A percentile compares a stretch with the other conserved stretches of the same genome.
phyloP scores from a whole-genome alignment of 2,888 invertebrate species.

The Mesorhabditis belari region DNA sequence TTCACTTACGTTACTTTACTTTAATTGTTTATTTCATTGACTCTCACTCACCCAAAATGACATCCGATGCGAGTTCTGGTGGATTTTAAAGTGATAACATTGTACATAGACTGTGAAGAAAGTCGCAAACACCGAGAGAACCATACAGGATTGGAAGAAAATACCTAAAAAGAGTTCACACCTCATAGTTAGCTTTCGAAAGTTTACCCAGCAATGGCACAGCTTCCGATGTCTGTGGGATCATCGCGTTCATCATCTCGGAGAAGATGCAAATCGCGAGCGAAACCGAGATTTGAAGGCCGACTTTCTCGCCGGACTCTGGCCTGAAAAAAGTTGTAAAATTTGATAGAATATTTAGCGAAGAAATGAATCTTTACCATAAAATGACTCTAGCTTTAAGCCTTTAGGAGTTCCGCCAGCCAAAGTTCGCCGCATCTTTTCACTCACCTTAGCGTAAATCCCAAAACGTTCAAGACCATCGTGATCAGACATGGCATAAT shows the following conservation, averaged over 20 bases:
- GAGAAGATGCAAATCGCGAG: constrained; percentile 47
- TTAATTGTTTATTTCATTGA: neutral
- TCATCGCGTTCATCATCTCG: constrained; percentile 44
- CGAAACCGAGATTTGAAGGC: constrained; percentile 43
- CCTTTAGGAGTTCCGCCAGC: too few species aligned
- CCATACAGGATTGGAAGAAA: constrained; percentile 48
- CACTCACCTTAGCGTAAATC: constrained; percentile 27
- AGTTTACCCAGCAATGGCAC: constrained; percentile 37
- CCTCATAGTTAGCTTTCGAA: neutral
- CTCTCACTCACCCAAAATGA: constrained; percentile 38
- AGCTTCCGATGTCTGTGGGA: constrained; percentile 45
- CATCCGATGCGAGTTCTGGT: constrained; percentile 35
- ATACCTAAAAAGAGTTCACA: constrained; percentile 20
- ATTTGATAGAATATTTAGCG: too few species aligned
- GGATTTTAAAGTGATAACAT: constrained; percentile 39
- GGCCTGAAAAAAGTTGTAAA: constrained; percentile 8
- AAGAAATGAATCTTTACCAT: too few species aligned
- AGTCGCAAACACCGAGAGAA: constrained; percentile 41
- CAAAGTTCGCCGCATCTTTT: constrained; percentile 14
- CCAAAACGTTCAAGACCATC: constrained; percentile 43
- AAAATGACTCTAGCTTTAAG: too few species aligned
- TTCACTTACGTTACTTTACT: neutral
- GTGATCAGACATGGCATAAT: constrained; percentile 42
- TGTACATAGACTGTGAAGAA: constrained; percentile 47
- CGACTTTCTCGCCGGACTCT: constrained; percentile 30